Conservation (phyloP, 2,113 vertebrate genomes). For the Microcebus murinus region DNA sequence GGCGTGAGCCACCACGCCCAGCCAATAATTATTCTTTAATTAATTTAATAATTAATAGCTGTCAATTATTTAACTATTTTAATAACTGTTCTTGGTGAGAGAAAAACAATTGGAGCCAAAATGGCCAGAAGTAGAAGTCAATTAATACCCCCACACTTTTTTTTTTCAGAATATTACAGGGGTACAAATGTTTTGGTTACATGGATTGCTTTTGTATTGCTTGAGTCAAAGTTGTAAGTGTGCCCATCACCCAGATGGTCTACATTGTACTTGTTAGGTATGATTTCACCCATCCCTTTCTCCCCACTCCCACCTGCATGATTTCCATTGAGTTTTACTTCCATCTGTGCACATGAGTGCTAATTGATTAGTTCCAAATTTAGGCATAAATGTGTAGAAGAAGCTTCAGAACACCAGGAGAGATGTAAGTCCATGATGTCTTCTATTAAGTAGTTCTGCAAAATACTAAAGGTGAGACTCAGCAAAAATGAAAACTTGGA, state of each 20-base stretch:
- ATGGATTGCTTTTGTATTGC: too few relatives aligned
- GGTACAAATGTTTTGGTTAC: too few relatives aligned
- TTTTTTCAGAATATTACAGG: too few relatives aligned
- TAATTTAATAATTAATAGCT: neutral
- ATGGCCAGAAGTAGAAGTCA: neutral
- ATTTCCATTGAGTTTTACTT: too few relatives aligned
- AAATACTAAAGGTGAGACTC: neutral
- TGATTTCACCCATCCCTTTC: too few relatives aligned
- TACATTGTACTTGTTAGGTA: too few relatives aligned
- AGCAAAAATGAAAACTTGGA: neutral
- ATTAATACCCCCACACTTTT: neutral
- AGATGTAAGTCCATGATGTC: neutral
- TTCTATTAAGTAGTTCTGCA: neutral
- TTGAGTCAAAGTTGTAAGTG: too few relatives aligned
- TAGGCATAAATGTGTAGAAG: neutral
- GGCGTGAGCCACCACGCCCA: too few relatives aligned
- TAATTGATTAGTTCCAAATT: neutral
- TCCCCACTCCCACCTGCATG: too few relatives aligned
- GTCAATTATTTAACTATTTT: neutral
- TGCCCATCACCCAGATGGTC: too few relatives aligned
- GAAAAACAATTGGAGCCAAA: neutral
- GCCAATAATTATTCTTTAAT: neutral
- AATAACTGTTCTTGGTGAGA: neutral
- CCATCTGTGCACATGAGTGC: too few relatives aligned
- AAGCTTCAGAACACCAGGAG: neutral